A percentile compares a stretch with the other conserved stretches of the same genome.
Evolutionary conservation across 2,797 vertebrate species (phyloP).

Genomic region (Enteromius thamalakanensis): DNA sequence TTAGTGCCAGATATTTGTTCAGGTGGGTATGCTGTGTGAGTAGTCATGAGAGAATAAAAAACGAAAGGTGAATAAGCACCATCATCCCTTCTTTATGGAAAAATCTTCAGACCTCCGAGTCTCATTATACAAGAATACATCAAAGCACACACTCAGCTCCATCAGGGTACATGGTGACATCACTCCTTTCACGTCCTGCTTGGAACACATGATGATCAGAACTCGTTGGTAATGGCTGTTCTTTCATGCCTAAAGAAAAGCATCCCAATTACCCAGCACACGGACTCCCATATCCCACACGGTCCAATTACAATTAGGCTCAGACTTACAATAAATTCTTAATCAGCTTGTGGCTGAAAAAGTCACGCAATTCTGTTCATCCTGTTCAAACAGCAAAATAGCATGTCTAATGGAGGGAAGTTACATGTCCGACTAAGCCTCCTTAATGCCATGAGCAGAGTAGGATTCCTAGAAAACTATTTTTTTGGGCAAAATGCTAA

Average conservation of each 20-base stretch:
- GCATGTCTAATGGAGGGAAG: conserved; percentile 34
- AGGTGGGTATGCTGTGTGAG: conserved; percentile 18
- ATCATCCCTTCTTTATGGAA: conserved; percentile 41
- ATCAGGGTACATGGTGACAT: conserved; percentile 46
- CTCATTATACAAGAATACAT: conserved; percentile 53
- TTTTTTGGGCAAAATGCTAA: not conserved
- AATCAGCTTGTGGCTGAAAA: conserved; percentile 35
- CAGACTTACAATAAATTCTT: conserved; percentile 38
- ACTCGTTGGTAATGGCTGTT: conserved; percentile 54
- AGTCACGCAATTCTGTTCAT: conserved; percentile 15
- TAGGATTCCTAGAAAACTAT: conserved; percentile 5
- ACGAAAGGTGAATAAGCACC: conserved; percentile 45
- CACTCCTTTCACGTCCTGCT: conserved; percentile 33
- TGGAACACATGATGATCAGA: conserved; percentile 40
- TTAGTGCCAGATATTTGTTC: conserved; percentile 27
- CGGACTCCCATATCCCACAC: conserved; percentile 27
- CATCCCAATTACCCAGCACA: conserved; percentile 46
- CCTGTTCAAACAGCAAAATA: conserved; percentile 33
- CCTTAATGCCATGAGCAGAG: not conserved
- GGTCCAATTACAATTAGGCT: conserved; percentile 51
- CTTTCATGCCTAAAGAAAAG: conserved; percentile 48
- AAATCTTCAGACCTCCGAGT: conserved; percentile 44
- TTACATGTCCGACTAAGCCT: conserved; percentile 25
- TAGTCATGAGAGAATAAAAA: conserved; percentile 32
- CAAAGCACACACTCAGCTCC: conserved; percentile 36